Evolutionary conservation across 64 coral and sea anemone species (phyloP).

Genomic region (Porites lutea): DNA sequence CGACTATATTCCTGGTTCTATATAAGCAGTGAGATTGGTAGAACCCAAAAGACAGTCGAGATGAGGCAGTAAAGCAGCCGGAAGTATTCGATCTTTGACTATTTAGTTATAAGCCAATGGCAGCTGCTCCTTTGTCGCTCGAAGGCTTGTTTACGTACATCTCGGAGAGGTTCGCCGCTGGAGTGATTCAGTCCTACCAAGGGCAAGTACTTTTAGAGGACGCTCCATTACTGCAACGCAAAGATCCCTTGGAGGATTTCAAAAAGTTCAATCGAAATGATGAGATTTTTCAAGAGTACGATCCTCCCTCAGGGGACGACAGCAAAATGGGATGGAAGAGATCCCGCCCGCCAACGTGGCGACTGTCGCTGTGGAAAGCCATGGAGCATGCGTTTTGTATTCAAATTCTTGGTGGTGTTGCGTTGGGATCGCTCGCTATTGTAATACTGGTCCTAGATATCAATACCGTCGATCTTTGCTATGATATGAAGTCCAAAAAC

Average conservation of each 20-base stretch:
- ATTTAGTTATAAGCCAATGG: not conserved
- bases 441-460: conserved; percentile 66
- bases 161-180: conserved; percentile 8
- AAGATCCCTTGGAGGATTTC: conserved; percentile 58
- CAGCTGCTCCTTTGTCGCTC: not conserved
- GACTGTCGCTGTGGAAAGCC: conserved; percentile 32
- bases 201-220: not conserved
- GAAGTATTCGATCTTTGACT: too few relatives aligned
- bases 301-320: conserved; percentile 16
- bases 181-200: conserved; percentile 26
- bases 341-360: conserved; percentile 42
- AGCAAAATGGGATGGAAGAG: conserved; percentile 33
- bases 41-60: too few relatives aligned
- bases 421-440: conserved; percentile 58
- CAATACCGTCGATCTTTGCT: conserved; percentile 69
- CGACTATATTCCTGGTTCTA: too few relatives aligned
- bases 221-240: not conserved
- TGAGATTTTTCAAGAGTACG: conserved; percentile 77
- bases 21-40: too few relatives aligned
- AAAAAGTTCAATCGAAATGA: conserved; percentile 64
- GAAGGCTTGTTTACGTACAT: not conserved
- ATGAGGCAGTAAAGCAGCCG: too few relatives aligned
- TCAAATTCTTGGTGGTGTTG: conserved; percentile 36
- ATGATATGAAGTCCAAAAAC: conserved; percentile 46
- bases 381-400: conserved; percentile 37